Percentiles rank a stretch among this genome's conserved stretches.
Conservation (phyloP, 2,888 invertebrate genomes). For the Salticus scenicus region DNA sequence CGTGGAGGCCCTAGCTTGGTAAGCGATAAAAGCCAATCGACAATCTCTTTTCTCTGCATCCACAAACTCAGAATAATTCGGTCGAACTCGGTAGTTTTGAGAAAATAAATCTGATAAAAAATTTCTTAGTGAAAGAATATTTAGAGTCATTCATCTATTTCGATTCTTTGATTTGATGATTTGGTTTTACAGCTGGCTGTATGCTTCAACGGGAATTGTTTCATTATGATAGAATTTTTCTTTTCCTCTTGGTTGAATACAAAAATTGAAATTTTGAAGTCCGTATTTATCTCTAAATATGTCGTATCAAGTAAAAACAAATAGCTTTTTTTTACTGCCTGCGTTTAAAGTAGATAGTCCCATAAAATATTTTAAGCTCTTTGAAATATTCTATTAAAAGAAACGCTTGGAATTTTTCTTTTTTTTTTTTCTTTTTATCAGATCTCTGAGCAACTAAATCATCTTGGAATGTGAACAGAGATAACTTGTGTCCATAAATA, state of each 20-base stretch:
- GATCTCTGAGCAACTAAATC: no score
- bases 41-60: neutral
- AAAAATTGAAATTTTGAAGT: neutral
- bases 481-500: no score
- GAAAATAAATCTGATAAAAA: neutral
- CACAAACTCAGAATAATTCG: conserved; percentile 37
- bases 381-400: neutral
- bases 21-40: conserved; percentile 34
- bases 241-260: neutral
- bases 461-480: no score
- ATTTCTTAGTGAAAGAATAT: neutral
- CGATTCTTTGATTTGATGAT: neutral
- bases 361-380: neutral
- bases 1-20: conserved; percentile 39
- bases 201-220: neutral
- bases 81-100: neutral
- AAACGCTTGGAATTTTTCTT: no score
- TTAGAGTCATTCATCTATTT: neutral
- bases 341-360: neutral
- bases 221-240: neutral
- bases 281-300: neutral
- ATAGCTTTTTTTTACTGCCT: neutral
- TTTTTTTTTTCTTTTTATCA: no score
- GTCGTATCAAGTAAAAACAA: neutral
- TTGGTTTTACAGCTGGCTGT: neutral